Percentiles rank a stretch among this genome's conserved stretches.
Evolutionary conservation across 2,888 invertebrate species (phyloP).

Genomic region (Horisme vitalbata): DNA sequence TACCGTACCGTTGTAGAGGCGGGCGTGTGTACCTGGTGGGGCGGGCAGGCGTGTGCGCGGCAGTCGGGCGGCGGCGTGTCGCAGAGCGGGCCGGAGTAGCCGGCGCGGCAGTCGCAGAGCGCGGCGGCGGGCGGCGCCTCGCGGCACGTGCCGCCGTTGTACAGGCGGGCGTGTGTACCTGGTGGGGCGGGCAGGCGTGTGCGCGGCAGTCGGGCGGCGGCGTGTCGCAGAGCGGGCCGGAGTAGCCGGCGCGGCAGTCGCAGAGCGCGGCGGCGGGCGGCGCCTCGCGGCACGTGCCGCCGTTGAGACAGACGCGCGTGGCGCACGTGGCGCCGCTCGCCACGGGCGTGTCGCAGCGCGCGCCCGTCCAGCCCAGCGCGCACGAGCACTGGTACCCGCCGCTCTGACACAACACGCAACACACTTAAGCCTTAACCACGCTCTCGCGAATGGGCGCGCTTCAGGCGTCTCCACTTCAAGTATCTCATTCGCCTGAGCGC

Average conservation of each 20-base stretch:
- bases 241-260: conserved; percentile 85
- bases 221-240: conserved; percentile 85
- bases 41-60: conserved; percentile 70
- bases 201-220: conserved; percentile 86
- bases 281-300: conserved; percentile 81
- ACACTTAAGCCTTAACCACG: background rate
- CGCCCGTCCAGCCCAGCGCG: conserved; percentile 86
- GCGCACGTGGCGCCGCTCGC: conserved; percentile 63
- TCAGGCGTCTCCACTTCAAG: too few species aligned
- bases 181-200: conserved; percentile 51
- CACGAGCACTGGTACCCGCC: conserved; percentile 86
- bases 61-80: conserved; percentile 86
- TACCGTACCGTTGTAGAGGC: too few species aligned
- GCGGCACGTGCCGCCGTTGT: conserved; percentile 84
- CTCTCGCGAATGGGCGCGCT: background rate
- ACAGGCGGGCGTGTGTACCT: too few species aligned
- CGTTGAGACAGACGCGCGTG: conserved; percentile 84
- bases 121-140: conserved; percentile 45
- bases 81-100: conserved; percentile 86
- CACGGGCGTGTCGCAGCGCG: conserved; percentile 44
- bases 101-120: conserved; percentile 84
- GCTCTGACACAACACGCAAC: conserved; percentile 40
- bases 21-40: conserved; percentile 47
- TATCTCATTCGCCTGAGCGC: too few species aligned
- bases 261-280: conserved; percentile 64